Evolutionary conservation across 2,888 invertebrate species (phyloP).

Genomic region (Physocephala rufipes): DNA sequence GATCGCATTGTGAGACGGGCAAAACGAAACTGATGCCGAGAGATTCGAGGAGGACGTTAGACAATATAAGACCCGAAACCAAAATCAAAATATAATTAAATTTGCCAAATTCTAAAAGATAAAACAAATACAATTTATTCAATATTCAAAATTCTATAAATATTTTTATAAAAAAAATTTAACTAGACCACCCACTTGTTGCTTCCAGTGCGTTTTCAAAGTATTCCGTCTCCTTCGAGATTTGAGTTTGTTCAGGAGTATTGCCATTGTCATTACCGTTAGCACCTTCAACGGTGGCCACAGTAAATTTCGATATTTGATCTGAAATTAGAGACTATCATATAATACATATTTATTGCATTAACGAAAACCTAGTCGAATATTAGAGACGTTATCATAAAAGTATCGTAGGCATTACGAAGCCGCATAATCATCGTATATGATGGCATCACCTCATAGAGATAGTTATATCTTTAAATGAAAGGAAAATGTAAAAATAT

Average conservation of each 20-base stretch:
- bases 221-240: conserved; percentile 49
- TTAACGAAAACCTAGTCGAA: too few species aligned
- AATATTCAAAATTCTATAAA: neutral
- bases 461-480: too few species aligned
- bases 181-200: conserved; percentile 51
- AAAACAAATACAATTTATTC: neutral
- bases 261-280: conserved; percentile 37
- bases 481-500: too few species aligned
- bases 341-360: too few species aligned
- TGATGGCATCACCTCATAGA: too few species aligned
- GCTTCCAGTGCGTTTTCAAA: conserved; percentile 50
- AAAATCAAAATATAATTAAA: conserved; percentile 67
- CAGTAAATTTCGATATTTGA: conserved; percentile 43
- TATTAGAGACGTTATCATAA: too few species aligned
- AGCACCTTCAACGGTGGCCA: conserved; percentile 49
- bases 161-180: too few species aligned
- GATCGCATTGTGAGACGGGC: conserved; percentile 67
- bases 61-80: conserved; percentile 68
- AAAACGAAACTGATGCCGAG: conserved; percentile 68
- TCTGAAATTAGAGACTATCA: conserved; percentile 32
- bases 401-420: too few species aligned
- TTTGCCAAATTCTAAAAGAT: conserved; percentile 66
- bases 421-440: too few species aligned
- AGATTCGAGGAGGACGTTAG: conserved; percentile 66
- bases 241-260: conserved; percentile 42